Evolutionary conservation across 2,113 vertebrate genomes (phyloP).

Genomic region (Callithrix jacchus): DNA sequence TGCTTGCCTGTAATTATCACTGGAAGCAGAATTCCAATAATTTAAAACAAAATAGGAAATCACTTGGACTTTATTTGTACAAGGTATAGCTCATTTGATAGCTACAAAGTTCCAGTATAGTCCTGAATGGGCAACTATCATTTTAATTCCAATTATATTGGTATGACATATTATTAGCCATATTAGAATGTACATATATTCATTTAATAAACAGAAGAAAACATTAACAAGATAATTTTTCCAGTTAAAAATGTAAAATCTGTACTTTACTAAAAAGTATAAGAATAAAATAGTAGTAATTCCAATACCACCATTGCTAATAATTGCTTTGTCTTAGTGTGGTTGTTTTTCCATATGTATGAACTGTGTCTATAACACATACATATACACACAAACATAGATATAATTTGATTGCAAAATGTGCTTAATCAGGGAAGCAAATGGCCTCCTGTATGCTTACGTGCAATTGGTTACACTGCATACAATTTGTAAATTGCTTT

Average conservation of each 20-base stretch:
- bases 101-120: neutral
- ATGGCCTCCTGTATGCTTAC: neutral
- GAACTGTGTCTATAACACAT: neutral
- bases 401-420: too few relatives aligned
- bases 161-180: neutral
- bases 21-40: neutral
- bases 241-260: neutral
- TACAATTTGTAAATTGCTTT: neutral
- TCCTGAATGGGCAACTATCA: neutral
- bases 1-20: neutral
- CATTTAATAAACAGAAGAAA: neutral
- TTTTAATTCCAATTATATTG: neutral
- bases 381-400: neutral
- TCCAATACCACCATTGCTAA: neutral
- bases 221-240: neutral
- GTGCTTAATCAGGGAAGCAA: too few relatives aligned
- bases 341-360: neutral
- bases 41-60: neutral
- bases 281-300: conserved; percentile 13
- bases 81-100: neutral
- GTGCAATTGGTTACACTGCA: neutral
- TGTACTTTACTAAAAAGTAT: neutral
- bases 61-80: neutral
- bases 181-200: neutral
- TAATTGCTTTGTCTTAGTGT: neutral